These are phyloP conservation scores for Paratrypauchen microcephalus DNA, from an alignment of 2,797 vertebrate species.

Conservation along the genomic window DNA sequence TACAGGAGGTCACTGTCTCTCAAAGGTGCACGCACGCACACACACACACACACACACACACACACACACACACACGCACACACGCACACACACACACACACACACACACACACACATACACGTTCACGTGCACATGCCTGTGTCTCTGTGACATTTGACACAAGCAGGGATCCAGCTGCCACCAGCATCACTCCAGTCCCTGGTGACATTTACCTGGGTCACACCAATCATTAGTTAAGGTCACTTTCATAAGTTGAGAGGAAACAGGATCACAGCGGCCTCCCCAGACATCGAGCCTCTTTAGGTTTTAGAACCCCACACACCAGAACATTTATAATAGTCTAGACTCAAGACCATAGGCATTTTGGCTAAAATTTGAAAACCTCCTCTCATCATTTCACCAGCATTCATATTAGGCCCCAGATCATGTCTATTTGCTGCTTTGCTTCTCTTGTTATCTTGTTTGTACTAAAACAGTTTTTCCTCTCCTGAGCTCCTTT, in stretches of 20 bases:
- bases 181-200: slow-evolving; percentile 42
- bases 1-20: slow-evolving; percentile 69
- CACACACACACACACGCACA: slow-evolving; percentile 2
- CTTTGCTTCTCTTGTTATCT: slow-evolving; percentile 33
- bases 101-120: not conserved
- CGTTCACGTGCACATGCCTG: slow-evolving; percentile 16
- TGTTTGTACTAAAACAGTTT: slow-evolving; percentile 44
- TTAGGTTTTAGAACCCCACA: slow-evolving; percentile 13
- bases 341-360: slow-evolving; percentile 7
- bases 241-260: slow-evolving; percentile 50
- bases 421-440: slow-evolving; percentile 30
- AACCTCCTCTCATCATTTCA: slow-evolving; percentile 22
- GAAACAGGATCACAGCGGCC: slow-evolving; percentile 18
- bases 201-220: slow-evolving; percentile 65
- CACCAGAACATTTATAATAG: not conserved
- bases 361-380: slow-evolving; percentile 29
- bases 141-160: slow-evolving; percentile 60
- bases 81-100: slow-evolving; percentile 7
- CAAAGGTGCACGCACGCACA: slow-evolving; percentile 22
- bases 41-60: not conserved
- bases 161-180: slow-evolving; percentile 53
- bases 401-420: slow-evolving; percentile 14
- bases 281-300: slow-evolving; percentile 11
- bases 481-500: slow-evolving; percentile 39
- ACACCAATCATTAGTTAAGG: slow-evolving; percentile 60